phyloP scores from a whole-genome alignment of 2,113 vertebrate genomes.

The Hydropotes inermis region DNA sequence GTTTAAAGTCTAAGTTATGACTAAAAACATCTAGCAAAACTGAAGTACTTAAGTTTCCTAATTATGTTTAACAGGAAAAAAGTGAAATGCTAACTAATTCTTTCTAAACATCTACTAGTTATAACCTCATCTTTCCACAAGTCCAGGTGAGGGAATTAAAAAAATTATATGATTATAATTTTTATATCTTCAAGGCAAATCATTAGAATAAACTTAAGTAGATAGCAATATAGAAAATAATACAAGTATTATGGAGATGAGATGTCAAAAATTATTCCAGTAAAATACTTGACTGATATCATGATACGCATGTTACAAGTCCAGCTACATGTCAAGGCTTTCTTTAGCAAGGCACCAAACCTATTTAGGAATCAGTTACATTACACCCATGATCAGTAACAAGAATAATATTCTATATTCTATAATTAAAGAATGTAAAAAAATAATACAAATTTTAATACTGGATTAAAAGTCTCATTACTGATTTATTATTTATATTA shows the following conservation, averaged over 20 bases:
- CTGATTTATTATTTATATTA: slow-evolving; percentile 1
- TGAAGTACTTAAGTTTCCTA: slow-evolving; percentile 21
- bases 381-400: background rate
- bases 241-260: slow-evolving; percentile 1
- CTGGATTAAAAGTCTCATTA: background rate
- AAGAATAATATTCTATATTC: background rate
- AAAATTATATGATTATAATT: slow-evolving; percentile 54
- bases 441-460: slow-evolving; percentile 3
- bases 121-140: background rate
- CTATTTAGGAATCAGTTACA: background rate
- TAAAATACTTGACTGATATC: background rate
- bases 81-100: slow-evolving; percentile 55
- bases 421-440: background rate
- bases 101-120: slow-evolving; percentile 25
- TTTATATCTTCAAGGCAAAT: slow-evolving; percentile 7
- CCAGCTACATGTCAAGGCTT: background rate
- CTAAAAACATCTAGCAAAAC: slow-evolving; percentile 29
- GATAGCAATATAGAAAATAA: slow-evolving; percentile 49
- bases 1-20: slow-evolving; percentile 49
- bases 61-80: slow-evolving; percentile 51
- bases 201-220: slow-evolving; percentile 52
- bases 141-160: slow-evolving; percentile 24
- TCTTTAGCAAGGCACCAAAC: background rate
- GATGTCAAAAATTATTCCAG: background rate
- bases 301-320: background rate